These are phyloP conservation scores for Mesocricetus auratus DNA, from an alignment of 2,113 vertebrate species.

Conservation along the genomic window DNA sequence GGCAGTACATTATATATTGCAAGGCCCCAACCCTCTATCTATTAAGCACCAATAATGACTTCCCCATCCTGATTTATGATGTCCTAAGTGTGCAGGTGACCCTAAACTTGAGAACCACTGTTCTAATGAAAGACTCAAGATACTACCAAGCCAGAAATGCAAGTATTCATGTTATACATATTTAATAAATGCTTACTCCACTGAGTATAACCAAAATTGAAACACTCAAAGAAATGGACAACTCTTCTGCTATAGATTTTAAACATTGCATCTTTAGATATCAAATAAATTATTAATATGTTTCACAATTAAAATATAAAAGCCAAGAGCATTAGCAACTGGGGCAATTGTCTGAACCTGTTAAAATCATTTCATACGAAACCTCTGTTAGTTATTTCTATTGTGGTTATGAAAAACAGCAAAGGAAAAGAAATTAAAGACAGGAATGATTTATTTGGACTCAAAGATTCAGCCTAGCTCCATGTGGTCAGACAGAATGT, in stretches of 20 bases:
- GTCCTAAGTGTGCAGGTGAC: neutral
- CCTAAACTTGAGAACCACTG: neutral
- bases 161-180: slow-evolving; percentile 9
- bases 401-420: neutral
- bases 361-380: slow-evolving; percentile 53
- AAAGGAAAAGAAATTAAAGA: neutral
- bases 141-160: slow-evolving; percentile 26
- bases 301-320: neutral
- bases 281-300: neutral
- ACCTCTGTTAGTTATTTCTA: neutral
- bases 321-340: neutral
- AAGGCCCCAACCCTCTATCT: neutral
- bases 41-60: neutral
- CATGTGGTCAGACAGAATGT: neutral
- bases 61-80: neutral
- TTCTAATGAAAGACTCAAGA: slow-evolving; percentile 23
- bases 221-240: neutral
- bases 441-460: neutral
- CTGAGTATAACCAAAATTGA: slow-evolving; percentile 15
- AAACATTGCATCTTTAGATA: neutral
- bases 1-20: neutral
- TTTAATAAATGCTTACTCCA: neutral
- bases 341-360: neutral
- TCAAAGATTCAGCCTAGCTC: neutral
- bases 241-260: neutral